Evolutionary conservation across 2,888 invertebrate genomes (phyloP).

Genomic region (Campoletis raptor): DNA sequence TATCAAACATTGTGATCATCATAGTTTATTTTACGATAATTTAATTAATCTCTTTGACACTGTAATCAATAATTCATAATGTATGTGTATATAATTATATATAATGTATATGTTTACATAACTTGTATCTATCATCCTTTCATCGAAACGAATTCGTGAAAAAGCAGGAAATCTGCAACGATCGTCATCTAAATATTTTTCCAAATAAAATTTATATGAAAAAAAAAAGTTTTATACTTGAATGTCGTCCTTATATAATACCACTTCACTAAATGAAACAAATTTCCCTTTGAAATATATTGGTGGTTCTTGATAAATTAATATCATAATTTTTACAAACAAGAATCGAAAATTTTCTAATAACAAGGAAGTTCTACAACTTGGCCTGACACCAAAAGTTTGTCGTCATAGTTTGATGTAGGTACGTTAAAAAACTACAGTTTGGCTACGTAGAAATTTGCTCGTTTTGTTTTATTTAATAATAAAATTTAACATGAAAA

Average conservation of each 20-base stretch:
- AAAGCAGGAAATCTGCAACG: conserved; percentile 56
- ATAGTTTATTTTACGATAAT: conserved; percentile 50
- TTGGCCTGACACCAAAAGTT: background rate
- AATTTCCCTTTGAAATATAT: background rate
- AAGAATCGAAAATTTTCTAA: background rate
- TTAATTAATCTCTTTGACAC: conserved; percentile 29
- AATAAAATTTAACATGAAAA: background rate
- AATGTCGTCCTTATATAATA: background rate
- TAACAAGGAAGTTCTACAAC: background rate
- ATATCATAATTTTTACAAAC: background rate
- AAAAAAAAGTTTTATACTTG: background rate
- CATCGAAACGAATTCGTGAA: conserved; percentile 48
- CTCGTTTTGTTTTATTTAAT: background rate
- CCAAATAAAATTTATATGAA: conserved; percentile 71
- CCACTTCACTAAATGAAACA: background rate
- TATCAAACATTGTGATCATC: conserved; percentile 58
- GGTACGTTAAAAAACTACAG: background rate
- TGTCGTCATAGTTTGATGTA: background rate
- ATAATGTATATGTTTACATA: conserved; percentile 18
- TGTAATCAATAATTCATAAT: conserved; percentile 50
- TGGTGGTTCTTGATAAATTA: background rate
- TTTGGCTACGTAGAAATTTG: background rate
- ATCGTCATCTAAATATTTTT: conserved; percentile 71
- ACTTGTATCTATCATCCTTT: conserved; percentile 42
- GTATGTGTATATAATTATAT: conserved; percentile 19